Percentiles rank a stretch among this genome's conserved stretches.
phyloP scores from a whole-genome alignment of 1,140 invertebrate genomes.

The Brachystomella parvula region DNA sequence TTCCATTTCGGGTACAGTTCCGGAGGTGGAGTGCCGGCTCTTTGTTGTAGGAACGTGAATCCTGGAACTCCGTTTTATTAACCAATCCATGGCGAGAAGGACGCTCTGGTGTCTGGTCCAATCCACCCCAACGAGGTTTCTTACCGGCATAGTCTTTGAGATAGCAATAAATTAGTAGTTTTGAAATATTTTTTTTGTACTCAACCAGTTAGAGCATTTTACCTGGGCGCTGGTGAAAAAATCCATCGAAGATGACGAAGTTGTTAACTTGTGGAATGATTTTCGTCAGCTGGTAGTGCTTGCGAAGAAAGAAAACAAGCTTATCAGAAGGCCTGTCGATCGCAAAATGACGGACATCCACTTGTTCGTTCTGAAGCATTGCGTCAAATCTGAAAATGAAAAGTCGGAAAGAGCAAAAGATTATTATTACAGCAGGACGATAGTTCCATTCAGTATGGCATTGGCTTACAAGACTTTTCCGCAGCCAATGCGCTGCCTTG shows the following conservation, averaged over 20 bases:
- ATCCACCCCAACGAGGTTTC: constrained; percentile 26
- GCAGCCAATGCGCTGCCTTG: constrained; percentile 59
- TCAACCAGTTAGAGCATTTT: constrained; percentile 6
- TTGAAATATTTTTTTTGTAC: not conserved
- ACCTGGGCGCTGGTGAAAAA: constrained; percentile 55
- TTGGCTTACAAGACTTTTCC: constrained; percentile 55
- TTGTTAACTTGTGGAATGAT: constrained; percentile 77
- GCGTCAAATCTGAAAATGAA: constrained; percentile 4
- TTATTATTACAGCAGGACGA: too few species aligned
- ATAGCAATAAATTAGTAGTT: not conserved
- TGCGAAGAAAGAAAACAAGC: constrained; percentile 70
- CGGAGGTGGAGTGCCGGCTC: constrained; percentile 29
- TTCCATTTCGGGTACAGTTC: constrained; percentile 19
- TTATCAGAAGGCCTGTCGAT: constrained; percentile 84
- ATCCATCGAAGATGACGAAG: constrained; percentile 76
- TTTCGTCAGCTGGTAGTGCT: constrained; percentile 65
- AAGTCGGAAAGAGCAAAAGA: too few species aligned
- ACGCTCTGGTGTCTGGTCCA: constrained; percentile 23
- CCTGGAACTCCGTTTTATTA: constrained; percentile 19
- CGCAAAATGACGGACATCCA: constrained; percentile 63
- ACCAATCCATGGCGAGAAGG: constrained; percentile 7
- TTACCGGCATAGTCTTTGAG: constrained; percentile 35
- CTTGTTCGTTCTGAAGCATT: constrained; percentile 60
- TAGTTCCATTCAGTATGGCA: too few species aligned
- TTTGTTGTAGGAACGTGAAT: constrained; percentile 28